Conservation (phyloP, 2,113 vertebrate species). For the Cathartes aura region DNA sequence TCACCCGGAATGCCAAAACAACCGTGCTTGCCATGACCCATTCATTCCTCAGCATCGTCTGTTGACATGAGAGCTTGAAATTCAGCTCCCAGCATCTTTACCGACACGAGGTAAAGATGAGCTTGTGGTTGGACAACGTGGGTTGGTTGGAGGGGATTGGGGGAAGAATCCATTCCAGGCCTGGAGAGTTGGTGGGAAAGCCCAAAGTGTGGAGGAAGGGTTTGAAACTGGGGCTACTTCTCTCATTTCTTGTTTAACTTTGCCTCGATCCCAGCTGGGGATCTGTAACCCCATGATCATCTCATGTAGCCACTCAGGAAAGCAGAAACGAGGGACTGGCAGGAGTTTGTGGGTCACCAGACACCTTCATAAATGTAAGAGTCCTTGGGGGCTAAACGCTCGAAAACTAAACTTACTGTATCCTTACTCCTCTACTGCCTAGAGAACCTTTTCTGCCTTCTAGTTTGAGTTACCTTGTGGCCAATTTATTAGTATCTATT, state of each 20-base stretch:
- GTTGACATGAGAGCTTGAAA: neutral
- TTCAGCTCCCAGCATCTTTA: neutral
- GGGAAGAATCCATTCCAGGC: no score
- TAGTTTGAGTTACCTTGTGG: neutral
- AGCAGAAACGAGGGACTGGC: neutral
- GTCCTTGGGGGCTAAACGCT: neutral
- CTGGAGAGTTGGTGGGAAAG: neutral
- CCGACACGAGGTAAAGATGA: accelerated
- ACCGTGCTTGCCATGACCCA: neutral
- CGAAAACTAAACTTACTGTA: neutral
- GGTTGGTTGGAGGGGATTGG: neutral
- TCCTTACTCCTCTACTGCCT: neutral
- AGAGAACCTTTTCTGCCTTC: neutral
- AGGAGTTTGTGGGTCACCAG: neutral
- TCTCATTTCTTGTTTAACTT: accelerated
- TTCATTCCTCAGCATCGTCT: neutral
- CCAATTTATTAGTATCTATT: neutral
- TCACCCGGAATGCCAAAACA: neutral
- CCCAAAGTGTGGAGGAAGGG: neutral
- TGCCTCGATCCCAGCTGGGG: neutral
- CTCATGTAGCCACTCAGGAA: neutral
- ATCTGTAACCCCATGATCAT: neutral
- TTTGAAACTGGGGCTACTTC: neutral
- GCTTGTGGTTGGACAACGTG: accelerated
- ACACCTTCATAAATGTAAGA: accelerated